Evolutionary conservation across 2,113 vertebrate species (phyloP), one percentile per base, ranked within the genome.

Genomic region (Calcarius ornatus): DNA sequence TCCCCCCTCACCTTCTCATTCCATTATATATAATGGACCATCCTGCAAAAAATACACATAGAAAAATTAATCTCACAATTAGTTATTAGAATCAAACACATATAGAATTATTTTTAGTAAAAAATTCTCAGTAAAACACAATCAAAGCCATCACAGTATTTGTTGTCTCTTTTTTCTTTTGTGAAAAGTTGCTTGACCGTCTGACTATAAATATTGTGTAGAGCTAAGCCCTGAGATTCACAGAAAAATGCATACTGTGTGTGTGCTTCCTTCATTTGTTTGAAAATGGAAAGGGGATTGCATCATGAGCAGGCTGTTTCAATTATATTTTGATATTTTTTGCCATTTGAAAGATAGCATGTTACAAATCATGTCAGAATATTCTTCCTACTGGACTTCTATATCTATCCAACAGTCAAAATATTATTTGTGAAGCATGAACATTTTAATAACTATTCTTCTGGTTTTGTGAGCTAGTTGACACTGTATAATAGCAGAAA

Each of bases 341-440:
- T 92, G 59, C 85, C 68, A 60, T 96, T 95, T 96, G 93, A 96
- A 96, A 96, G 93, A 96, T 96, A 96, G 69, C 40, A 22, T 81
- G 82, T 86, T 92, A 90, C 96, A 97, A 96, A 97, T 96, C 94
- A 96, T 88, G 95, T 95, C 95, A 97, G 95, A 96, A 92, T 96
- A 94, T 90, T 94, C 95, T 97, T 94, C 90, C 88, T 96, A 57
- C 93, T 92, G 96, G 95, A 96, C 95, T 96, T 95, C 33, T 94
- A 94, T 93, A 93, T 96, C 92, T 97, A 76, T 86, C 72, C 73
- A 90, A 56, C 72, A 95, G 95, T 96, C 95, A 95, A 96, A 96
- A 93, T 96, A 94, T 92, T 97, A 92, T 95, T 96, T 95, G 94
- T 93, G 85, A 95, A 95, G 95, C 68, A 33, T 97, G 94, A 95